Conservation (phyloP, 2,797 vertebrate genomes). For the Chromis chromis region DNA sequence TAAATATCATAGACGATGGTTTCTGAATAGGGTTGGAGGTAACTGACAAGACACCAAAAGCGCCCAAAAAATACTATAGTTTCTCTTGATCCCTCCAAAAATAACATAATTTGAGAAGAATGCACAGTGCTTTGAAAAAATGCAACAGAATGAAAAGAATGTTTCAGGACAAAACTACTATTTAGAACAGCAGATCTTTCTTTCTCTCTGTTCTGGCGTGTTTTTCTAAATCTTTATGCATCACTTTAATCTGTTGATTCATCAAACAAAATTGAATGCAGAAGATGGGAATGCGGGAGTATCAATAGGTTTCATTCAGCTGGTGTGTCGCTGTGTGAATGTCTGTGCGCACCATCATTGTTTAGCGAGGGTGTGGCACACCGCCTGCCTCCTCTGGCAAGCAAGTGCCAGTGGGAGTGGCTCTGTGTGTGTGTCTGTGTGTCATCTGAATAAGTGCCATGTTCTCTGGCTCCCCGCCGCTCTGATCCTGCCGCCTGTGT, state of each 20-base stretch:
- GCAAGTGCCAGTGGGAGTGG: constrained; percentile 13
- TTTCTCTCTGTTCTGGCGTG: background rate
- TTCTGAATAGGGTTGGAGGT: too few species aligned
- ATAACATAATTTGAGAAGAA: background rate
- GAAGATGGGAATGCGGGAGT: background rate
- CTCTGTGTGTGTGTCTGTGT: background rate
- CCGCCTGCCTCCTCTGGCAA: constrained; percentile 13
- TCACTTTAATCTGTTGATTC: background rate
- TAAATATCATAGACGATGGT: too few species aligned
- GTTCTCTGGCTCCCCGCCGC: background rate
- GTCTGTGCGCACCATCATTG: background rate
- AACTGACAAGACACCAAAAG: too few species aligned
- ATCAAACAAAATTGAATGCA: constrained; percentile 14
- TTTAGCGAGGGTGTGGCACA: constrained; percentile 32
- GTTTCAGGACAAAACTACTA: background rate
- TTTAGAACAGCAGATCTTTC: background rate
- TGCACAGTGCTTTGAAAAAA: background rate
- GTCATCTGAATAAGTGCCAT: background rate
- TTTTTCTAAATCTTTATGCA: background rate
- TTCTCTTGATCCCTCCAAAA: background rate
- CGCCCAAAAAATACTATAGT: too few species aligned
- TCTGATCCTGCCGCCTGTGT: background rate
- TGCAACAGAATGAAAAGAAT: background rate
- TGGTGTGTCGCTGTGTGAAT: background rate
- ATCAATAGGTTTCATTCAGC: background rate